A percentile compares a stretch with the other conserved stretches of the same genome.
phyloP scores from a whole-genome alignment of 2,888 invertebrate species.

The Argynnis bischoffii region DNA sequence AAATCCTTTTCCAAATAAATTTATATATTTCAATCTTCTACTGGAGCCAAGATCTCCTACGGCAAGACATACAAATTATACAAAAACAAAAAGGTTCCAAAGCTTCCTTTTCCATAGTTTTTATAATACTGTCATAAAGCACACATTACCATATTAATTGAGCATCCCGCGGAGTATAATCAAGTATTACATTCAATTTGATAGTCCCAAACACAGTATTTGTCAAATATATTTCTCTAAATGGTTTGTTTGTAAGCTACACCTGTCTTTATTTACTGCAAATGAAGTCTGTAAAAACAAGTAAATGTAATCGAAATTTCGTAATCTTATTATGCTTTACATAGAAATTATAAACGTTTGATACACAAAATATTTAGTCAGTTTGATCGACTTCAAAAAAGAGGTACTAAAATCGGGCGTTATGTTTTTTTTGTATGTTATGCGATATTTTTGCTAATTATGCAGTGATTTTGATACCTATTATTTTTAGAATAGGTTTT shows the following conservation, averaged over 20 bases:
- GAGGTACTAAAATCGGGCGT: no score
- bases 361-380: no score
- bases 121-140: neutral
- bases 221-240: slow-evolving; percentile 4
- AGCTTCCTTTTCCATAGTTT: neutral
- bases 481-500: no score
- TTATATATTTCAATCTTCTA: no score
- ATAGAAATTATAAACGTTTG: slow-evolving; percentile 1
- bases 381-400: no score
- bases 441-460: no score
- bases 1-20: no score
- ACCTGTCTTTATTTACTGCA: slow-evolving; percentile 12
- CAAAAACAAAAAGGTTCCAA: neutral
- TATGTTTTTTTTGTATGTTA: no score
- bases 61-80: neutral
- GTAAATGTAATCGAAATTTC: neutral
- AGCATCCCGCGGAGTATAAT: slow-evolving; percentile 12
- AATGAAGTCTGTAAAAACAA: slow-evolving; percentile 12
- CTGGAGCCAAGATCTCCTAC: no score
- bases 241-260: neutral
- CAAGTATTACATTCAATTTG: slow-evolving; percentile 17
- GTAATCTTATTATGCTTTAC: neutral
- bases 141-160: slow-evolving; percentile 17
- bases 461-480: no score
- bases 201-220: neutral